Percentiles rank a stretch among this genome's conserved stretches.
Conservation (phyloP, 2,797 vertebrate genomes). For the Helicolenus hilgendorfi region DNA sequence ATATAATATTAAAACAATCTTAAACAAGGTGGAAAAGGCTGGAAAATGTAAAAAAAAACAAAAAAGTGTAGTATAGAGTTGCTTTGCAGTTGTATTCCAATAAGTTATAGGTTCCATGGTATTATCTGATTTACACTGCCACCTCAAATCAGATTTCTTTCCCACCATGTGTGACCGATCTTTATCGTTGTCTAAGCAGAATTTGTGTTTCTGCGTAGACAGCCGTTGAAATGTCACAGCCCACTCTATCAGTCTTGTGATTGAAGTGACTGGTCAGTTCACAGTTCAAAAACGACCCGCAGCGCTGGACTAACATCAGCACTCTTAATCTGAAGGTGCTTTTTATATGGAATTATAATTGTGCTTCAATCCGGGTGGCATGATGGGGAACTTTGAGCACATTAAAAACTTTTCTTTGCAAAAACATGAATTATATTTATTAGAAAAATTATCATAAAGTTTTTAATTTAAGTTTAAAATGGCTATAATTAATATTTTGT, state of each 20-base stretch:
- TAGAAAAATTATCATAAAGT: background rate
- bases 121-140: constrained; percentile 70
- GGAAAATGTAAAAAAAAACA: constrained; percentile 38
- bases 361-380: constrained; percentile 8
- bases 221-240: constrained; percentile 18
- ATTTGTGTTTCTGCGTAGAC: constrained; percentile 19
- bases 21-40: constrained; percentile 65
- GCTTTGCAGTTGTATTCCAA: constrained; percentile 41
- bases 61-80: constrained; percentile 46
- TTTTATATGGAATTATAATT: constrained; percentile 36
- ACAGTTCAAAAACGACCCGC: constrained; percentile 17
- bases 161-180: constrained; percentile 20
- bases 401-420: background rate
- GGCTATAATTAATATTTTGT: background rate
- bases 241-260: constrained; percentile 18
- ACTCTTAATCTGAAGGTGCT: constrained; percentile 48
- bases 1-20: constrained; percentile 69
- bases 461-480: background rate
- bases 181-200: constrained; percentile 25
- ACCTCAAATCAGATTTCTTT: constrained; percentile 43
- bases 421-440: constrained; percentile 7
- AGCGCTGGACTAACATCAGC: constrained; percentile 36
- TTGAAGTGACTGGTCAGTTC: constrained; percentile 26
- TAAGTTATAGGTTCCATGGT: constrained; percentile 45
- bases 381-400: background rate